Evolutionary conservation across 2,113 vertebrate species (phyloP).

Genomic region (Gadus chalcogrammus): DNA sequence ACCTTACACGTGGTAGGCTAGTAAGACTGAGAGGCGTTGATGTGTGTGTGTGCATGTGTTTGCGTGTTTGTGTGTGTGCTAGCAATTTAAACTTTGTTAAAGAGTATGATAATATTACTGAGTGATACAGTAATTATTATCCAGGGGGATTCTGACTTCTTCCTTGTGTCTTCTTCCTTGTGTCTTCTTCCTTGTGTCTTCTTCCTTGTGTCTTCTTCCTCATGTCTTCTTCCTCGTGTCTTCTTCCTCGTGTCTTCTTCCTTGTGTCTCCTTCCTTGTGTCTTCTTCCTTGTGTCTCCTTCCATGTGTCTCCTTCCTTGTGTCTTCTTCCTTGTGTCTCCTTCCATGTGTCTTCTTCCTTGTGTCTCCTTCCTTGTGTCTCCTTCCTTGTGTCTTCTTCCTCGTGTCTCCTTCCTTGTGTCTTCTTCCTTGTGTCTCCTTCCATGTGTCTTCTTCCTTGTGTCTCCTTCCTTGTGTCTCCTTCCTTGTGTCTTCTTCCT

Average conservation of each 20-base stretch:
- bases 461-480: too few species aligned
- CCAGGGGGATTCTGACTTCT: slow-evolving; percentile 55
- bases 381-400: slow-evolving; percentile 40
- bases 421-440: too few species aligned
- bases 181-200: slow-evolving; percentile 34
- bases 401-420: not conserved
- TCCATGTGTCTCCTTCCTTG: too few species aligned
- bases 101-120: slow-evolving; percentile 50
- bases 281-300: too few species aligned
- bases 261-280: too few species aligned
- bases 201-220: not conserved
- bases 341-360: slow-evolving; percentile 28
- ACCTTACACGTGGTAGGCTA: slow-evolving; percentile 3
- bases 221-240: too few species aligned
- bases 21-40: too few species aligned
- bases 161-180: not conserved
- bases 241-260: too few species aligned
- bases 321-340: slow-evolving; percentile 34
- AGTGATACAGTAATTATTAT: slow-evolving; percentile 45
- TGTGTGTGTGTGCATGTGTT: too few species aligned
- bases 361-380: too few species aligned
- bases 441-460: too few species aligned
- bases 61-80: slow-evolving; percentile 9
- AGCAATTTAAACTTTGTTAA: slow-evolving; percentile 1
- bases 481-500: slow-evolving; percentile 41